phyloP scores from a whole-genome alignment of 1,140 invertebrate genomes.

The Drosophila grimshawi region DNA sequence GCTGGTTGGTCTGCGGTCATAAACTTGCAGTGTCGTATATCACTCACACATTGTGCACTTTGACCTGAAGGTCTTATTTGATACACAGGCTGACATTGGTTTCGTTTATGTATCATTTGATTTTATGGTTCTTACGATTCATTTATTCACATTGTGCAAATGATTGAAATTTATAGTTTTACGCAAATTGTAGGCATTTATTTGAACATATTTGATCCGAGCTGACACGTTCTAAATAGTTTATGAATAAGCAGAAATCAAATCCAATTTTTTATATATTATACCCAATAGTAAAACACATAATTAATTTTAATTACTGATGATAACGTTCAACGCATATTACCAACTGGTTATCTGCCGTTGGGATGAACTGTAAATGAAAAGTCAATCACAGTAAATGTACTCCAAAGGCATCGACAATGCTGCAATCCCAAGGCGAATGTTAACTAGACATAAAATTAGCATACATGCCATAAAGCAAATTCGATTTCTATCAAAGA shows the following conservation, averaged over 20 bases:
- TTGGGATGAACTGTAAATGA: constrained; percentile 61
- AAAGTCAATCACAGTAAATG: constrained; percentile 64
- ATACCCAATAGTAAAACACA: background rate
- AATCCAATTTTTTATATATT: too few relatives aligned
- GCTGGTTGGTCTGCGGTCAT: constrained; percentile 57
- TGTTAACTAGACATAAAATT: constrained; percentile 68
- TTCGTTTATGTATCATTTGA: constrained; percentile 79
- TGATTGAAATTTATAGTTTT: constrained; percentile 22
- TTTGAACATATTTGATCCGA: constrained; percentile 45
- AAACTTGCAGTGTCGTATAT: constrained; percentile 41
- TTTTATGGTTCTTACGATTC: constrained; percentile 75
- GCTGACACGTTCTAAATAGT: too few relatives aligned
- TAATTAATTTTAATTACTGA: background rate
- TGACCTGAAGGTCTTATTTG: constrained; percentile 72
- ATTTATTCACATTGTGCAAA: constrained; percentile 64
- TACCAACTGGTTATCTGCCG: constrained; percentile 9
- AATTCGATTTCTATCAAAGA: constrained; percentile 80
- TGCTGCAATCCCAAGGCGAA: constrained; percentile 11
- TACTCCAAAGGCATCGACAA: constrained; percentile 16
- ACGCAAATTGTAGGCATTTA: constrained; percentile 41
- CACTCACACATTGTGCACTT: constrained; percentile 44
- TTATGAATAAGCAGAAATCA: background rate
- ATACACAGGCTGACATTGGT: constrained; percentile 56
- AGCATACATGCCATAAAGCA: constrained; percentile 83
- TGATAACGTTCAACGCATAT: constrained; percentile 26